These are phyloP conservation scores for Pogonomyrmex californicus DNA, from an alignment of 1,140 invertebrate genomes.

Conservation along the genomic window DNA sequence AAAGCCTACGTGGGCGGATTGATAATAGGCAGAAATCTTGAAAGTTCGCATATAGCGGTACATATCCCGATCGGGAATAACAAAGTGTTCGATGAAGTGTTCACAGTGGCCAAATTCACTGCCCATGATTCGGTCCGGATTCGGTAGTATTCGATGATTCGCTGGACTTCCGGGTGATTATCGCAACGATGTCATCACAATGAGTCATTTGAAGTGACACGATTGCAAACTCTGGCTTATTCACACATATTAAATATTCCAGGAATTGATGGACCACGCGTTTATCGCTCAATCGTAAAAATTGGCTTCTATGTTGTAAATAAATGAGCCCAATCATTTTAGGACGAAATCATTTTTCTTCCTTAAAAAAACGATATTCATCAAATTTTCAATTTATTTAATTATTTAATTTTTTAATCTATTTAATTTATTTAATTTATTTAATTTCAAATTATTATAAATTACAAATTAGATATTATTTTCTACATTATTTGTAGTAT, in stretches of 20 bases:
- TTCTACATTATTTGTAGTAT: neutral
- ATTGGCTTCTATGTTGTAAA: neutral
- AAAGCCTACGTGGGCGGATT: constrained; percentile 61
- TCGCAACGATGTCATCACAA: constrained; percentile 10
- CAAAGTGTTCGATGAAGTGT: constrained; percentile 27
- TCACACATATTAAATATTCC: neutral
- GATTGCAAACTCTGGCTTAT: neutral
- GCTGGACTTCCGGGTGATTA: constrained; percentile 40
- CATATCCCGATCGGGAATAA: constrained; percentile 23
- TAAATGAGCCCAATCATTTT: neutral
- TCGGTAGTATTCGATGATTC: constrained; percentile 17
- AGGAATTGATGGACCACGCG: neutral
- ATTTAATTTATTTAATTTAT: neutral
- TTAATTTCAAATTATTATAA: neutral
- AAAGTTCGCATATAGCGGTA: constrained; percentile 63
- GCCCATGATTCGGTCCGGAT: neutral
- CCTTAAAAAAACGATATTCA: no score
- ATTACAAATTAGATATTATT: neutral
- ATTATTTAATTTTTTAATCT: no score
- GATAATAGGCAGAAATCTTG: constrained; percentile 59
- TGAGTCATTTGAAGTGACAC: constrained; percentile 53
- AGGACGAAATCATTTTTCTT: neutral
- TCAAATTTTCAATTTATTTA: no score
- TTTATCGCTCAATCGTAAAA: neutral
- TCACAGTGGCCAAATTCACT: constrained; percentile 18